Conservation (phyloP, 2,113 vertebrate species). For the Rhinichthys klamathensis region DNA sequence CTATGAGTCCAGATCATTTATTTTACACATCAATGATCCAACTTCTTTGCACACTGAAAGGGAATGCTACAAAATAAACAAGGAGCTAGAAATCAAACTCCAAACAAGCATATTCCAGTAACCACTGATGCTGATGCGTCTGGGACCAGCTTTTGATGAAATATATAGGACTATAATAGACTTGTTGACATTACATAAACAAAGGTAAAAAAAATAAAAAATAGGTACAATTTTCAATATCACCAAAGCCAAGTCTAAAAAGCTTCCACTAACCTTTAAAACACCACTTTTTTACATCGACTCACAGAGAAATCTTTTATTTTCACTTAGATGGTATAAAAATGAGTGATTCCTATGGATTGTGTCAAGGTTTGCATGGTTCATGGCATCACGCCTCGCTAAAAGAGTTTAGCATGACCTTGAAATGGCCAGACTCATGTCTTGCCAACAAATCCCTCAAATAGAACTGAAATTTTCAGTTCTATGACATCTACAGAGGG, state of each 20-base stretch:
- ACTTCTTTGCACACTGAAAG: background rate
- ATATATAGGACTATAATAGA: conserved; percentile 1
- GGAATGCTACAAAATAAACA: conserved; percentile 15
- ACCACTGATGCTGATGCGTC: background rate
- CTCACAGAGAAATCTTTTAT: background rate
- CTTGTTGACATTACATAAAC: background rate
- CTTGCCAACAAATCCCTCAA: background rate
- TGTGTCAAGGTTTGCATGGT: background rate
- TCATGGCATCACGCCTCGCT: background rate
- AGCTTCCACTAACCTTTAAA: background rate
- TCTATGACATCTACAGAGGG: background rate
- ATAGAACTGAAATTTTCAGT: background rate
- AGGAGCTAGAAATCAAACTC: conserved; percentile 17
- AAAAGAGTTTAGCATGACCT: background rate
- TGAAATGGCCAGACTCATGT: background rate
- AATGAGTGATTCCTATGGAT: background rate
- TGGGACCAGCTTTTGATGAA: background rate
- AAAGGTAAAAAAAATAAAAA: no score
- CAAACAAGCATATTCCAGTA: background rate
- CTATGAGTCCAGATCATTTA: conserved; percentile 29
- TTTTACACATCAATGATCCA: conserved; percentile 35
- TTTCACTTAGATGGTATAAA: background rate
- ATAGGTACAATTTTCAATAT: background rate
- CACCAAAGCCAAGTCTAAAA: background rate
- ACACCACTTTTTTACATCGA: background rate